phyloP scores from a whole-genome alignment of 2,797 vertebrate genomes.

The Ptychobarbus kaznakovi region DNA sequence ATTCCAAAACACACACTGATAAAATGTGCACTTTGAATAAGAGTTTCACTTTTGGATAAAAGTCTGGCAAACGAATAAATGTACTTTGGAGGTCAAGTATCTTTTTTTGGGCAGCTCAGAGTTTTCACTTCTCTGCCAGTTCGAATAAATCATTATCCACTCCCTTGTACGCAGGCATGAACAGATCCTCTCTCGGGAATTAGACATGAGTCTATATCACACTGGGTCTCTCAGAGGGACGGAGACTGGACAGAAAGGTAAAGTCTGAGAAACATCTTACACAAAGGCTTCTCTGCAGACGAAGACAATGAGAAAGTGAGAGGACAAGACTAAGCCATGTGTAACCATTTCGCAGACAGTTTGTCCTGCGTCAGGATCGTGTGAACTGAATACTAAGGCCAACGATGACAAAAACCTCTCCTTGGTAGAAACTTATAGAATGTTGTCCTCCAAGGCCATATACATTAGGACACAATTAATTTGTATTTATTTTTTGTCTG shows the following conservation, averaged over 20 bases:
- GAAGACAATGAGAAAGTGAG: conserved; percentile 2
- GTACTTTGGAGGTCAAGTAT: background rate
- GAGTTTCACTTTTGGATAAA: conserved; percentile 7
- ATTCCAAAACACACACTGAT: background rate
- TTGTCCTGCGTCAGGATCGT: conserved; percentile 41
- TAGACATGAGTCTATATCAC: background rate
- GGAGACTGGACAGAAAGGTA: background rate
- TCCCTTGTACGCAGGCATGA: background rate
- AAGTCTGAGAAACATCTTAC: background rate
- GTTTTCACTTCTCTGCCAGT: conserved; percentile 16
- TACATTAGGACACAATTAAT: background rate
- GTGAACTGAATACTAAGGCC: conserved; percentile 37
- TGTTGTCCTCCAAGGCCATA: background rate
- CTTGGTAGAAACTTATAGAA: too few species aligned
- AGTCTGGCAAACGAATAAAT: conserved; percentile 1
- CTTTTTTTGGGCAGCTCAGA: background rate
- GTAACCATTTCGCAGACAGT: conserved; percentile 24
- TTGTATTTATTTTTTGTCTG: background rate
- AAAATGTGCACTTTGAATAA: background rate
- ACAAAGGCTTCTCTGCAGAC: conserved; percentile 43
- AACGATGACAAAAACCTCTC: background rate
- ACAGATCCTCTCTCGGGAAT: conserved; percentile 15
- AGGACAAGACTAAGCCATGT: conserved; percentile 15
- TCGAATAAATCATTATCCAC: conserved; percentile 14
- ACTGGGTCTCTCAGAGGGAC: background rate